These are phyloP conservation scores for Notolepis coatsorum DNA, from an alignment of 2,797 vertebrate species.

Conservation along the genomic window DNA sequence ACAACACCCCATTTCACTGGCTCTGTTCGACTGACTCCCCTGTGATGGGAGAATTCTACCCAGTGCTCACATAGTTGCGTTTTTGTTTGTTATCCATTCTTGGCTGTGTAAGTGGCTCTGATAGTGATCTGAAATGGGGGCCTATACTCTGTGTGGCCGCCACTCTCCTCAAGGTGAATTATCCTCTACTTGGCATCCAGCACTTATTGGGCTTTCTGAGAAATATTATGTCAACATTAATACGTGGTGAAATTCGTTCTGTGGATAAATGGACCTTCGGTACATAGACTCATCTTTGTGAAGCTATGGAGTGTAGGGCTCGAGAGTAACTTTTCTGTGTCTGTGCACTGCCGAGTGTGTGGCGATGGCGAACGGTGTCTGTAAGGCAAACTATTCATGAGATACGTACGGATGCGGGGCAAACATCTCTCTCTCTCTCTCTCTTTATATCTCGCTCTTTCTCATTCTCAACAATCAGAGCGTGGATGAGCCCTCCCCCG, in stretches of 20 bases:
- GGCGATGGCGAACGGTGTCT: no score
- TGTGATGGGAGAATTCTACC: neutral
- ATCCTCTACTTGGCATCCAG: constrained; percentile 26
- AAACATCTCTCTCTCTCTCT: no score
- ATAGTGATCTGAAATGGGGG: constrained; percentile 45
- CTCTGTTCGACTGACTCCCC: neutral
- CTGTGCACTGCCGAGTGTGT: no score
- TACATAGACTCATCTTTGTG: constrained; percentile 43
- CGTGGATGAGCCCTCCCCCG: no score
- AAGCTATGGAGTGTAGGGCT: constrained; percentile 34
- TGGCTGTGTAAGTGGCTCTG: constrained; percentile 21
- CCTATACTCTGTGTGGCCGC: constrained; percentile 18
- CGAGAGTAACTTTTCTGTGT: no score
- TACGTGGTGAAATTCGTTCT: no score
- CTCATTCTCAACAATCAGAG: no score
- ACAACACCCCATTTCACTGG: constrained; percentile 2
- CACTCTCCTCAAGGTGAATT: constrained; percentile 58
- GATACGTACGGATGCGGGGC: no score
- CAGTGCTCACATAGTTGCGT: neutral
- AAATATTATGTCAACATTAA: constrained; percentile 57
- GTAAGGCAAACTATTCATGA: no score
- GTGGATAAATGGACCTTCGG: constrained; percentile 43
- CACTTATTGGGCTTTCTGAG: constrained; percentile 33
- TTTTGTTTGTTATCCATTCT: neutral
- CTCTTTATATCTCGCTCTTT: no score